A percentile compares a stretch with the other conserved stretches of the same genome.
Conservation (phyloP, 2,113 vertebrate species). For the Pantherophis guttatus region DNA sequence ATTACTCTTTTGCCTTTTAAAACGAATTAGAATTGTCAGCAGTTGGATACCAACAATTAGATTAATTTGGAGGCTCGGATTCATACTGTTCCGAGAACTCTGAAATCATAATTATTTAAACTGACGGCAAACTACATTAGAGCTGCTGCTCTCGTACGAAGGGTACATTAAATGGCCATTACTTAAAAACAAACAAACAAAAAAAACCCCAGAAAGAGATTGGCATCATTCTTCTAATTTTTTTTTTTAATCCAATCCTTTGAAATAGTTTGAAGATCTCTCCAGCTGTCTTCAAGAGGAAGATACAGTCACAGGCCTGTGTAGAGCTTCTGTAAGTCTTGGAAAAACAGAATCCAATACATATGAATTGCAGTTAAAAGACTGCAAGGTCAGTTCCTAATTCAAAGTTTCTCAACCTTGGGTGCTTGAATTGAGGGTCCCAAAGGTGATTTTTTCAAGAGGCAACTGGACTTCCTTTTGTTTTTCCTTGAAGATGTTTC, state of each 20-base stretch:
- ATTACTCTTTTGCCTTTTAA: conserved; percentile 17
- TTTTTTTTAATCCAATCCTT: neutral
- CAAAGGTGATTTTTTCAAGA: neutral
- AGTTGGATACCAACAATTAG: conserved; percentile 9
- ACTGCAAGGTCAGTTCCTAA: neutral
- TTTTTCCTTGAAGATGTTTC: neutral
- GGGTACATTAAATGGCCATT: neutral
- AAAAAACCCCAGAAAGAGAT: neutral
- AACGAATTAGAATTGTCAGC: conserved; percentile 14
- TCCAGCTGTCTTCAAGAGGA: neutral
- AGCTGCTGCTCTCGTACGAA: neutral
- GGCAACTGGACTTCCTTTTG: neutral
- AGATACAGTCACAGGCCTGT: neutral
- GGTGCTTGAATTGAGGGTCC: no score
- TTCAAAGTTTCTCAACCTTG: neutral
- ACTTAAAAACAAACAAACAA: neutral
- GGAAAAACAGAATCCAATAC: neutral
- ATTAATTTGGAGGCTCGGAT: conserved; percentile 1
- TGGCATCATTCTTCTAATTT: neutral
- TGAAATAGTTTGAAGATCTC: neutral
- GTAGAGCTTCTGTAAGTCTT: neutral
- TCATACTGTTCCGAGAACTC: neutral
- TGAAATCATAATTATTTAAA: neutral
- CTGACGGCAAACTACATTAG: neutral
- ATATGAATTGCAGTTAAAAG: neutral